These are phyloP conservation scores for Austrofundulus limnaeus DNA, from an alignment of 2,113 vertebrate species.

Conservation along the genomic window DNA sequence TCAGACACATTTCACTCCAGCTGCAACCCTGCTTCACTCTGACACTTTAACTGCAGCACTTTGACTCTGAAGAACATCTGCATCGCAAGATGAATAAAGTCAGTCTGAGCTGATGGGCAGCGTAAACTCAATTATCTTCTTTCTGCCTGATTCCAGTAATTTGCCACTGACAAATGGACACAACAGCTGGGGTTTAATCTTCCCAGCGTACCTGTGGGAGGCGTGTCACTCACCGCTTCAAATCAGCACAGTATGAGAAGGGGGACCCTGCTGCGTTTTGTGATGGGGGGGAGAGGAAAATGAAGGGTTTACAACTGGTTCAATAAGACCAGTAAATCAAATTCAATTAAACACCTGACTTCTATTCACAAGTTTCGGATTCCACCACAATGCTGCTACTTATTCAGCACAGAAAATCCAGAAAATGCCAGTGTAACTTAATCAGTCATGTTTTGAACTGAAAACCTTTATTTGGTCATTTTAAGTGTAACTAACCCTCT, in stretches of 20 bases:
- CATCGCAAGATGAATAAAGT: slow-evolving; percentile 22
- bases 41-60: slow-evolving; percentile 46
- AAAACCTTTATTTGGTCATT: too few relatives aligned
- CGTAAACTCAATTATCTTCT: slow-evolving; percentile 23
- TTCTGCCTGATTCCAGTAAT: slow-evolving; percentile 25
- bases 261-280: slow-evolving; percentile 5
- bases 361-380: too few relatives aligned
- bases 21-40: slow-evolving; percentile 10
- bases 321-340: background rate
- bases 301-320: too few relatives aligned
- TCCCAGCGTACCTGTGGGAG: slow-evolving; percentile 23
- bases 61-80: slow-evolving; percentile 18
- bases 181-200: slow-evolving; percentile 44
- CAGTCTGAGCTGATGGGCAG: slow-evolving; percentile 20
- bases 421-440: background rate
- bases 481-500: too few relatives aligned
- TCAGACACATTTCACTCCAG: too few relatives aligned
- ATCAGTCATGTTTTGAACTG: background rate
- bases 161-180: slow-evolving; percentile 28
- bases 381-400: too few relatives aligned
- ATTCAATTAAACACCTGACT: slow-evolving; percentile 2
- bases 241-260: slow-evolving; percentile 1
- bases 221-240: slow-evolving; percentile 16
- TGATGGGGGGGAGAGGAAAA: background rate
- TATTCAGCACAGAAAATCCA: background rate